Conservation (phyloP, 1,140 invertebrate species). For the Contarinia nasturtii region DNA sequence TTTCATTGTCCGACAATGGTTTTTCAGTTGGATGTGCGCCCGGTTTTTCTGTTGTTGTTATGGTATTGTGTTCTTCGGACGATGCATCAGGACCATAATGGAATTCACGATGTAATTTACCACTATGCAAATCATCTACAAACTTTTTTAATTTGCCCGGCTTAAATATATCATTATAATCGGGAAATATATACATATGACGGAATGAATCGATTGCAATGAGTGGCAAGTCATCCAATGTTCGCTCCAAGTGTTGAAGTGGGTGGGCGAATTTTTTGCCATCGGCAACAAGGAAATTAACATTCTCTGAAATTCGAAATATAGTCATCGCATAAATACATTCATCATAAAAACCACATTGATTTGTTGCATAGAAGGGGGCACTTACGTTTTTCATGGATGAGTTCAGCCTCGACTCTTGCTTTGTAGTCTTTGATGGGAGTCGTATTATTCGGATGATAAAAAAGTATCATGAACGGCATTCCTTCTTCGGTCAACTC, state of each 20-base stretch:
- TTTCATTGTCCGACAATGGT: conserved; percentile 10
- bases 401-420: conserved; percentile 56
- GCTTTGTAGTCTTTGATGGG: conserved; percentile 75
- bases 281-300: conserved; percentile 95
- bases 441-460: conserved; percentile 67
- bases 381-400: conserved; percentile 77
- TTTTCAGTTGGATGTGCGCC: too few species aligned
- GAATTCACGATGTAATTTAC: conserved; percentile 92
- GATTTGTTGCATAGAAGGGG: too few species aligned
- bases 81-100: conserved; percentile 81
- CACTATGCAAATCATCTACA: conserved; percentile 85
- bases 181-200: conserved; percentile 95
- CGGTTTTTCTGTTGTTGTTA: too few species aligned
- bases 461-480: conserved; percentile 97
- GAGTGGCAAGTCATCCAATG: conserved; percentile 71
- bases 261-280: conserved; percentile 95
- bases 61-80: conserved; percentile 1
- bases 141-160: conserved; percentile 77
- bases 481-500: conserved; percentile 97
- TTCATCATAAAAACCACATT: background rate
- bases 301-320: conserved; percentile 49
- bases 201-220: conserved; percentile 98
- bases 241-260: conserved; percentile 91
- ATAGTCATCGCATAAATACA: too few species aligned
- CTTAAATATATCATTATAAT: conserved; percentile 52